Base-by-base conservation (phyloP, 2,888 invertebrate species). In the Thyatira batis region DNA sequence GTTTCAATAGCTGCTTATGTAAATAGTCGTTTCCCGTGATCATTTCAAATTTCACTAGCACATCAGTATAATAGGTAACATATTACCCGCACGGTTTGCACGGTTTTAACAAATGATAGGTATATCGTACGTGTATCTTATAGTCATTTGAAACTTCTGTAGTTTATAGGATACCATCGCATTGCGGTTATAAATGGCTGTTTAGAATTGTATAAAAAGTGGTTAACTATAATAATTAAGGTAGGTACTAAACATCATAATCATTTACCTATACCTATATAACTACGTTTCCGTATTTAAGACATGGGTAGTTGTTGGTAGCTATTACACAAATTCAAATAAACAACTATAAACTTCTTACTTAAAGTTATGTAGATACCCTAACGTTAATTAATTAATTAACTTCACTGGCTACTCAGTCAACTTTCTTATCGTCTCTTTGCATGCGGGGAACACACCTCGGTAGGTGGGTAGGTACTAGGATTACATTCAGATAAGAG, bases 101-200 rank as follows among this genome's bases (percentile, higher is more conserved):
- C 5, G 33, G 11, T 48, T 48, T 28, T 33, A 33, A 5, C 13
- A 39, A 39, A 39, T 39, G 39, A 39, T 39, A n/a, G n/a, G n/a
- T n/a, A 50, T 51, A 53, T 53, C 25, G 48, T 48, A 49, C 44
- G 49, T 43, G 45, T 30, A 39, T 49, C 9, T 21, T 45, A 23
- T 53, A 49, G 49, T 53, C 45, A 49, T 49, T 49, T 53, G 53
- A 46, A 53, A 48, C 48, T 50, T 54, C 49, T 53, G 44, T 50
- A 33, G 23, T 51, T 51, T 53, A 30, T 45, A 20, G 33, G 6
- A 23, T 23, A 23, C 23, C 33, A 33, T 13, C 17, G 39, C 39
- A 17, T 39, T 39, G n/a, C n/a, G n/a, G n/a, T n/a, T n/a, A n/a
- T n/a, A n/a, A n/a, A n/a, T n/a, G n/a, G n/a, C n/a, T 17, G 8